Evolutionary conservation across 2,888 invertebrate genomes (phyloP), one percentile per base, ranked within the genome.

Genomic region (Anthophora plumipes): DNA sequence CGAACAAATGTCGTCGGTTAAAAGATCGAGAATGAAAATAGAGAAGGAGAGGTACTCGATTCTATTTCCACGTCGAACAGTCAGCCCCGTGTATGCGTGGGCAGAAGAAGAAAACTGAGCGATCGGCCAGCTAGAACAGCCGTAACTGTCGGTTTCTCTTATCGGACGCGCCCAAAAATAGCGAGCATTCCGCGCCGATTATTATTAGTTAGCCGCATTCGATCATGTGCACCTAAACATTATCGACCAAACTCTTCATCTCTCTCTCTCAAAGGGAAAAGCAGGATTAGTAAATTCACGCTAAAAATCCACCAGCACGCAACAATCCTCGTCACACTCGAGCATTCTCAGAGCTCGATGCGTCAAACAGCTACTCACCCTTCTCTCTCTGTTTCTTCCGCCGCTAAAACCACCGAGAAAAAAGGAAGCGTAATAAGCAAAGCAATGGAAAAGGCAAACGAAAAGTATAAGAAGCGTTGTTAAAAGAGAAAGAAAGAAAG

Each of bases 381-480:
- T 50, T 82, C 85, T 25, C 84, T 77, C 41, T 66, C 72, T 5
- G 86, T 77, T 83, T 91, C 91, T 85, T 90, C 92, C 80, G 92
- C 91, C 89, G 92, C 93, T 92, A 92, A 90, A 92, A 91, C 85
- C 88, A 90, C 87, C 91, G 88, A 82, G 89, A 88, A 76, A 88
- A n/a, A 80, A 88, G 22, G 54, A 75, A 79, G 74, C 76, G 59
- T 74, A 43, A 60, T 78, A 81, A 85, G 83, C 85, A 67, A 41
- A 11, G 80, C 80, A 66, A 63, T 57, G n/a, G 12, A 55, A 67
- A 64, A 66, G 12, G 7, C 12, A 20, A 0, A 50, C 11, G 77
- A 74, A 64, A 72, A 77, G 39, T 22, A 52, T 52, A 43, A 70
- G 60, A 61, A 57, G 76, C 64, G 43, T 8, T 67, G 59, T 43